Evolutionary conservation across 1,140 invertebrate species (phyloP).

Genomic region (Drosophila orena): DNA sequence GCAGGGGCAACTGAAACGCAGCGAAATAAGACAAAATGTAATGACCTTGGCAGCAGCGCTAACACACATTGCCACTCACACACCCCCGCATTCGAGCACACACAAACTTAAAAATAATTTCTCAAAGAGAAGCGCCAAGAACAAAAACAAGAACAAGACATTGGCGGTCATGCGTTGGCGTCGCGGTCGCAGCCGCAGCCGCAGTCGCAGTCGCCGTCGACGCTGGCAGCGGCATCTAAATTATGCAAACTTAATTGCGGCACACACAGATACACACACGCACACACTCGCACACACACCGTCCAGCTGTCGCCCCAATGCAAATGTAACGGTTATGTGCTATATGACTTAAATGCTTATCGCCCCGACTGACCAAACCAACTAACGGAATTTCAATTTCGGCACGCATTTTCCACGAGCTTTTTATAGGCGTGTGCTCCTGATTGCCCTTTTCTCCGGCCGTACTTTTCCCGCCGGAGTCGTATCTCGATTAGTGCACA

Average conservation of each 20-base stretch:
- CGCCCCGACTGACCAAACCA: constrained; percentile 34
- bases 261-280: constrained; percentile 3
- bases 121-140: constrained; percentile 60
- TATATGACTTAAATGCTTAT: constrained; percentile 39
- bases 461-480: constrained; percentile 21
- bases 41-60: constrained; percentile 66
- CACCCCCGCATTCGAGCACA: constrained; percentile 36
- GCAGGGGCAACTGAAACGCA: constrained; percentile 45
- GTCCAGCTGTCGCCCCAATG: constrained; percentile 37
- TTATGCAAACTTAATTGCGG: constrained; percentile 70
- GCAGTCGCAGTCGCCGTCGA: constrained; percentile 19
- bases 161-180: constrained; percentile 58
- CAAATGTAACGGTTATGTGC: constrained; percentile 40
- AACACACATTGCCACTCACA: constrained; percentile 37
- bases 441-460: constrained; percentile 26
- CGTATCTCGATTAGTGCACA: constrained; percentile 50
- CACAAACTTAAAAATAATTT: constrained; percentile 82
- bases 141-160: constrained; percentile 43
- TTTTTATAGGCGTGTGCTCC: constrained; percentile 59
- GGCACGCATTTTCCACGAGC: constrained; percentile 40
- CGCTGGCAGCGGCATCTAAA: constrained; percentile 55
- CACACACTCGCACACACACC: constrained; percentile 19
- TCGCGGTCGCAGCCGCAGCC: constrained; percentile 7
- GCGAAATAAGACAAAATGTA: constrained; percentile 76
- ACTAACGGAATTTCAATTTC: constrained; percentile 55